These are phyloP conservation scores for Symphodus melops DNA, from an alignment of 2,113 vertebrate species.

Conservation along the genomic window DNA sequence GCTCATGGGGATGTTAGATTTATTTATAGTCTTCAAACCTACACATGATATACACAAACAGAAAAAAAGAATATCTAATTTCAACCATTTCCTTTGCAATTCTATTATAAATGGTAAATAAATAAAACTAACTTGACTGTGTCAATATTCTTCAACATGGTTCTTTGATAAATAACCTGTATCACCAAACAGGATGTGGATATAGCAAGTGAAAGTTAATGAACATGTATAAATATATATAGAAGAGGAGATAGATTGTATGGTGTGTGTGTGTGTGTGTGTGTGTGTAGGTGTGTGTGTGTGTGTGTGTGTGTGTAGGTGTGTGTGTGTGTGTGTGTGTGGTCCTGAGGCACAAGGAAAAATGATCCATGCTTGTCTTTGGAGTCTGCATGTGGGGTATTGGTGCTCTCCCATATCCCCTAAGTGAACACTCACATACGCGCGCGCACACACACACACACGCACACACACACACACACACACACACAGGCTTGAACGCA, in stretches of 20 bases:
- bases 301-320: slow-evolving; percentile 5
- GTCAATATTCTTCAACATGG: slow-evolving; percentile 8
- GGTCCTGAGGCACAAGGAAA: slow-evolving; percentile 57
- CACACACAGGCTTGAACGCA: no score
- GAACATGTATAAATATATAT: slow-evolving; percentile 50
- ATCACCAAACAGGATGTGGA: slow-evolving; percentile 52
- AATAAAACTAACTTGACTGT: slow-evolving; percentile 12
- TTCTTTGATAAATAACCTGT: slow-evolving; percentile 55
- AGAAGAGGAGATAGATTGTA: slow-evolving; percentile 10
- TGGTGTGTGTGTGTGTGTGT: not conserved
- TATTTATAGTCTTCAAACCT: slow-evolving; percentile 57
- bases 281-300: not conserved
- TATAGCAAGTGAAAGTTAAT: slow-evolving; percentile 46
- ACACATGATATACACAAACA: slow-evolving; percentile 28
- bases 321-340: slow-evolving; percentile 51
- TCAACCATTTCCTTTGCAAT: slow-evolving; percentile 24
- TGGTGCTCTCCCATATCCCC: slow-evolving; percentile 39
- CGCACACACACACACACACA: no score
- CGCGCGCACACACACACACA: slow-evolving; percentile 12
- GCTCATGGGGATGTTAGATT: slow-evolving; percentile 38
- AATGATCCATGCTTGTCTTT: slow-evolving; percentile 61
- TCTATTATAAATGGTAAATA: slow-evolving; percentile 11
- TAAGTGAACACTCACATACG: slow-evolving; percentile 10
- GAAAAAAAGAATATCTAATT: slow-evolving; percentile 30
- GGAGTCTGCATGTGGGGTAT: slow-evolving; percentile 53